These are phyloP conservation scores for Acipenser ruthenus DNA, from an alignment of 2,797 vertebrate genomes.

Conservation along the genomic window DNA sequence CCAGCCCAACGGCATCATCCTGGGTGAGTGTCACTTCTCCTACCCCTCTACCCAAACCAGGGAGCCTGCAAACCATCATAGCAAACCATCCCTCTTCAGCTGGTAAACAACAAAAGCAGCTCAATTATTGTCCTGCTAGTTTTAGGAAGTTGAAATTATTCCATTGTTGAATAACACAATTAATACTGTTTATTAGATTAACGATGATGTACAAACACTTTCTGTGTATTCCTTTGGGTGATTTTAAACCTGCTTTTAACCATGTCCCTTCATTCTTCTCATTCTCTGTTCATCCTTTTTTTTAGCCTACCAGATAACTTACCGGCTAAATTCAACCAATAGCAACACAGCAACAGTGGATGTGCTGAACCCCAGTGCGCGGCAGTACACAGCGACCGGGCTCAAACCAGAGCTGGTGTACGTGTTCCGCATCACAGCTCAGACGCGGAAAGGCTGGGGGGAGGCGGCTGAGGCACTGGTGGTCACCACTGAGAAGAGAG, in stretches of 20 bases:
- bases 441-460: conserved; percentile 95
- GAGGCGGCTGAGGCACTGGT: conserved; percentile 85
- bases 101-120: too few species aligned
- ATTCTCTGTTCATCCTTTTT: not conserved
- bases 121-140: too few species aligned
- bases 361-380: conserved; percentile 77
- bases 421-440: conserved; percentile 86
- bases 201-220: not conserved
- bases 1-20: conserved; percentile 86
- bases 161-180: too few species aligned
- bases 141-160: too few species aligned
- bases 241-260: not conserved
- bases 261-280: not conserved
- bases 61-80: not conserved
- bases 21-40: conserved; percentile 63
- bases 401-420: conserved; percentile 83
- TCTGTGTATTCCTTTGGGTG: not conserved
- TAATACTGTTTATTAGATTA: conserved; percentile 3
- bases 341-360: conserved; percentile 67
- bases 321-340: conserved; percentile 75
- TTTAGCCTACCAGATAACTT: conserved; percentile 88
- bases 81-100: not conserved
- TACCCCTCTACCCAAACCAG: too few species aligned
- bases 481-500: conserved; percentile 95
- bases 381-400: conserved; percentile 76